phyloP scores from a whole-genome alignment of 2,888 invertebrate species.

The Catotricha subobsoleta region DNA sequence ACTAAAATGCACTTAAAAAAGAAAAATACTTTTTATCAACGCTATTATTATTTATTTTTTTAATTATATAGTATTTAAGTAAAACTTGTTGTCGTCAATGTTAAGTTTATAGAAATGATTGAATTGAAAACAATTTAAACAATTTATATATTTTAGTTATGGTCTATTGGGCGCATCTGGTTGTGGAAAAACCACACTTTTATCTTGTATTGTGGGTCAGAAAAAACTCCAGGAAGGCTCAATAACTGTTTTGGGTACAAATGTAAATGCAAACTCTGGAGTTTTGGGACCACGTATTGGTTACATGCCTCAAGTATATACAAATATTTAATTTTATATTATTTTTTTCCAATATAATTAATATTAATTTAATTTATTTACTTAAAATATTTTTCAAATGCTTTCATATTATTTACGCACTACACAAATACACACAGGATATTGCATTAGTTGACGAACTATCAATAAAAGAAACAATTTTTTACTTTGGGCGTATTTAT shows the following conservation, averaged over 20 bases:
- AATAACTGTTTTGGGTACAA: slow-evolving; percentile 54
- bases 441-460: slow-evolving; percentile 63
- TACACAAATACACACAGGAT: no score
- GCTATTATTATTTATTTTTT: no score
- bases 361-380: slow-evolving; percentile 1
- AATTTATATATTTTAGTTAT: slow-evolving; percentile 38
- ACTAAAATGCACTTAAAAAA: no score
- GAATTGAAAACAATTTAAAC: no score
- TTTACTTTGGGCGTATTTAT: slow-evolving; percentile 73
- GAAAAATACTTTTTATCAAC: no score
- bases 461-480: slow-evolving; percentile 64
- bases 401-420: no score
- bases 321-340: neutral
- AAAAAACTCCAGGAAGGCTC: slow-evolving; percentile 52
- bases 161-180: slow-evolving; percentile 79
- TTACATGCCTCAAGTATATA: slow-evolving; percentile 62
- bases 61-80: no score
- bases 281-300: slow-evolving; percentile 59
- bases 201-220: slow-evolving; percentile 69
- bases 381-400: neutral
- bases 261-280: slow-evolving; percentile 41
- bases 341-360: neutral
- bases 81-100: no score
- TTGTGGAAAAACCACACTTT: slow-evolving; percentile 76
- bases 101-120: no score